These are phyloP conservation scores for Patella ulyssiponensis DNA, from an alignment of 2,888 invertebrate species.

Conservation along the genomic window DNA sequence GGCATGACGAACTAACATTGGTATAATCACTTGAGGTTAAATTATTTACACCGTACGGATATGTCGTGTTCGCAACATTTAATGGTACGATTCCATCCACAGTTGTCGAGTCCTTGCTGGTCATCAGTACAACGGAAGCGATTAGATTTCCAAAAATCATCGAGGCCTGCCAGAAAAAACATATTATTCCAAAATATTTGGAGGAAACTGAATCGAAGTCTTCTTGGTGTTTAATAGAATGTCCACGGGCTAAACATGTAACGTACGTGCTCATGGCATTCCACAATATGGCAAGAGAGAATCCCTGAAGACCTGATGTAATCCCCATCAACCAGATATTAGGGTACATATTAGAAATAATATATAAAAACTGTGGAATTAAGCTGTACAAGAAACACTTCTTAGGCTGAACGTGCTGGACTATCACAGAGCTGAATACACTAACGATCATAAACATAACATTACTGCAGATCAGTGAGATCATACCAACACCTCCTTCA, in stretches of 20 bases:
- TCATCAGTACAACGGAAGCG: slow-evolving; percentile 60
- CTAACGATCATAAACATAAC: slow-evolving; percentile 63
- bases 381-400: slow-evolving; percentile 48
- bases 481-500: slow-evolving; percentile 63
- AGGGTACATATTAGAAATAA: slow-evolving; percentile 63
- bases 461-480: slow-evolving; percentile 59
- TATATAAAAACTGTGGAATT: slow-evolving; percentile 56
- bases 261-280: slow-evolving; percentile 68
- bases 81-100: background rate
- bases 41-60: background rate
- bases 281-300: slow-evolving; percentile 63
- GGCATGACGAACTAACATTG: slow-evolving; percentile 8
- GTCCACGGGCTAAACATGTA: slow-evolving; percentile 60
- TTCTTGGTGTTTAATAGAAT: slow-evolving; percentile 53
- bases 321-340: slow-evolving; percentile 61
- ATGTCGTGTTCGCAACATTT: background rate
- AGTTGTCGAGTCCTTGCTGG: background rate
- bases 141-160: slow-evolving; percentile 65
- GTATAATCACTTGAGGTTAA: background rate
- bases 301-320: slow-evolving; percentile 58
- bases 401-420: slow-evolving; percentile 61
- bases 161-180: slow-evolving; percentile 61
- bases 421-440: slow-evolving; percentile 63
- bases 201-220: slow-evolving; percentile 53
- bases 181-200: slow-evolving; percentile 67